Base-by-base conservation (phyloP, 2,888 invertebrate species). In the Craniophora ligustri region DNA sequence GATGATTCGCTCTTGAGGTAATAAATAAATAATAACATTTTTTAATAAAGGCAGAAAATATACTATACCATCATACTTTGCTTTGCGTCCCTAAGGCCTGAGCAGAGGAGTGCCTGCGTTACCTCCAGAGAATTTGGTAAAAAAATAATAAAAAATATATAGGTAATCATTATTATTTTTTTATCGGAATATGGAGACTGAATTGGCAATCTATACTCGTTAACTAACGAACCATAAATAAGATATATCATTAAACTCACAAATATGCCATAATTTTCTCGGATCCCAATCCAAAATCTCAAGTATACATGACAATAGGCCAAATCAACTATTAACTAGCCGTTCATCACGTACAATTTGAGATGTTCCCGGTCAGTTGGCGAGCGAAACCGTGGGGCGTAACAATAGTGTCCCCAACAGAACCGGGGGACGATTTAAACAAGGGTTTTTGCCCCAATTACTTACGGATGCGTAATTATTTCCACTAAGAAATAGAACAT, bases 391-490 rank as follows among this genome's bases (percentile, higher is more conserved):
- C 55, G 68, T 67, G 70, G 78, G 82, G 69, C 67, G 71, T 58
- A 72, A 89, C 89, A 91, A 91, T 88, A 75, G 82, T 89, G 92
- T 92, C 92, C 89, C 87, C 78, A 64, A 79, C 92, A 92, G 92
- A 86, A 82, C 82, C 79, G 79, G 78, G 83, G 78, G 78, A 72
- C 79, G 81, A 79, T 85, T 88, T 88, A 89, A 92, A 89, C 89
- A 89, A 89, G 91, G 90, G 88, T 84, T 88, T 90, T 89, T 87
- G 80, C 82, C 84, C 85, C 88, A 89, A 92, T 91, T 91, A 90
- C 80, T 73, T 78, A 72, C 76, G 81, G 82, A 82, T 79, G 76
- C 78, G 79, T 89, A 89, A 91, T 92, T 91, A 92, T 88, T 89
- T 92, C 88, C 89, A 86, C 86, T 71, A 81, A 81, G 77, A 76